Evolutionary conservation across 2,797 vertebrate genomes (phyloP).

Genomic region (Vireo griseus): DNA sequence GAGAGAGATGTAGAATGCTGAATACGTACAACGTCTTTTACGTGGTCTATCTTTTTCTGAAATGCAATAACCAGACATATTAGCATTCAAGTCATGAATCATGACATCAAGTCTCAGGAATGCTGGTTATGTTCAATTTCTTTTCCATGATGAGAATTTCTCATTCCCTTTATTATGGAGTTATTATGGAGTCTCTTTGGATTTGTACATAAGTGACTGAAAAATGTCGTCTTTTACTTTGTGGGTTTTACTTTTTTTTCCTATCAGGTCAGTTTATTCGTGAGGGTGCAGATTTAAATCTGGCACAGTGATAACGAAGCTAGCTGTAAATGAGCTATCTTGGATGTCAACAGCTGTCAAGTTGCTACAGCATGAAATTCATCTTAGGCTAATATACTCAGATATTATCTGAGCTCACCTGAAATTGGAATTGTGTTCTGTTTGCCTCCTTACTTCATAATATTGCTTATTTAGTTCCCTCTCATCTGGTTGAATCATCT

Average conservation of each 20-base stretch:
- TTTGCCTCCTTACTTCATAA: background rate
- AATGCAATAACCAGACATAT: background rate
- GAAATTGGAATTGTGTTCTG: background rate
- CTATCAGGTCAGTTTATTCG: background rate
- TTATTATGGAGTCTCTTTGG: background rate
- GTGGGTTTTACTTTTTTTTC: background rate
- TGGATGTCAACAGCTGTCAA: background rate
- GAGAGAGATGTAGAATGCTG: background rate
- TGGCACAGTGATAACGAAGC: background rate
- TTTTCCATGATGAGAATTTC: background rate
- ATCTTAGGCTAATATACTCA: background rate
- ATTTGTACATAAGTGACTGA: background rate
- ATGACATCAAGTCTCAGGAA: background rate
- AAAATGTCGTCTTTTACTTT: background rate
- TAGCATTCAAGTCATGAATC: background rate
- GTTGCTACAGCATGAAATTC: background rate
- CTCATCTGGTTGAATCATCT: background rate
- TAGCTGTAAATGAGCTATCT: background rate
- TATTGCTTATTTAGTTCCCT: background rate
- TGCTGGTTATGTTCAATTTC: background rate
- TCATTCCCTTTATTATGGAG: background rate
- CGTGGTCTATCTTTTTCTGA: background rate
- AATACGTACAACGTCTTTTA: background rate
- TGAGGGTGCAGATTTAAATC: background rate
- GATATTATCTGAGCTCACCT: background rate